These are phyloP conservation scores for Ictalurus furcatus DNA, from an alignment of 2,113 vertebrate genomes.

Conservation along the genomic window DNA sequence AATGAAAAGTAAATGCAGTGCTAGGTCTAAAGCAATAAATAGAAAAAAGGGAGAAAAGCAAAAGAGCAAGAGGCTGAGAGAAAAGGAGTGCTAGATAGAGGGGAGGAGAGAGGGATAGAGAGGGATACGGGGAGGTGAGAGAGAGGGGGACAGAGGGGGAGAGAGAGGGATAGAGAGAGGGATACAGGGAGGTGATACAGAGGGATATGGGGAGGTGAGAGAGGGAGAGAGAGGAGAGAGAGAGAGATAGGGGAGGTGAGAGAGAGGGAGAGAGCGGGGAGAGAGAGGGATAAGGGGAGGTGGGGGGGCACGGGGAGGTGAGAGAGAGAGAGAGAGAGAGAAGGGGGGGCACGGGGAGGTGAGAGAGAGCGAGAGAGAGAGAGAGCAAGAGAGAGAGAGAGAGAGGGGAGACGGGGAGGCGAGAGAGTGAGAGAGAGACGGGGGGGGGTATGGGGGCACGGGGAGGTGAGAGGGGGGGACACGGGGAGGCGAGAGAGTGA, in stretches of 20 bases:
- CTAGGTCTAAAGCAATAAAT: not conserved
- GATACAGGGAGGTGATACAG: not conserved
- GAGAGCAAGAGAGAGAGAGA: conserved; percentile 44
- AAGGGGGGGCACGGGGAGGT: not conserved
- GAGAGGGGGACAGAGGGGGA: not conserved
- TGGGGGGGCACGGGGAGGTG: conserved; percentile 20
- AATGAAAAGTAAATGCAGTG: conserved; percentile 30
- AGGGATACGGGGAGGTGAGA: not conserved
- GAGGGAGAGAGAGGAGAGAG: conserved; percentile 48
- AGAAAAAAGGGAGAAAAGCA: conserved; percentile 42
- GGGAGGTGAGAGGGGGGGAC: conserved; percentile 8
- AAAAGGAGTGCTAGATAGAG: not conserved
- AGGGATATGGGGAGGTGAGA: not conserved
- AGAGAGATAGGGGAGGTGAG: not conserved
- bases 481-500: conserved; percentile 10
- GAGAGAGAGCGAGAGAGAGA: not conserved
- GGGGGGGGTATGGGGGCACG: not conserved
- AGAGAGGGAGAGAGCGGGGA: not conserved
- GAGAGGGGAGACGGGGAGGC: too few relatives aligned
- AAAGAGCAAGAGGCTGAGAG: not conserved
- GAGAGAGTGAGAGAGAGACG: conserved; percentile 25
- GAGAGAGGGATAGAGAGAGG: not conserved
- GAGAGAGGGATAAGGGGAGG: conserved; percentile 30
- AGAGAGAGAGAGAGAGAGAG: not conserved
- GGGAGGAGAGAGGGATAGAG: not conserved